phyloP scores from a whole-genome alignment of 2,113 vertebrate species.

The Rhabdornis inornatus region DNA sequence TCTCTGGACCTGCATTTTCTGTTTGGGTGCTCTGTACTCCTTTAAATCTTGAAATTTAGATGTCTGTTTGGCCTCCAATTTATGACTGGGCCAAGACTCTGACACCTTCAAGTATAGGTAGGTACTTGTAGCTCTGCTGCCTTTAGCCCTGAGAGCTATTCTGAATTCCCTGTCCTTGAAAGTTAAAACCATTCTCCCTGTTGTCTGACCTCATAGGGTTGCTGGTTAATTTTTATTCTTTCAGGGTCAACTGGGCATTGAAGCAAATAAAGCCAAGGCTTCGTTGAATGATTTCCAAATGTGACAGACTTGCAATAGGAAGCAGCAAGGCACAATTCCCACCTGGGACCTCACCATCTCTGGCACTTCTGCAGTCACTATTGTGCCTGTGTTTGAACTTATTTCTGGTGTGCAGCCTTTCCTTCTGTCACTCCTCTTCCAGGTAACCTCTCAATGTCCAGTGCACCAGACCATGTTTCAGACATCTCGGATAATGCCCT shows the following conservation, averaged over 20 bases:
- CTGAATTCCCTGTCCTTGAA: not conserved
- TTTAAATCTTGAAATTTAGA: too few relatives aligned
- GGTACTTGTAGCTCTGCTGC: not conserved
- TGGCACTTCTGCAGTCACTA: not conserved
- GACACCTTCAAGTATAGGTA: not conserved
- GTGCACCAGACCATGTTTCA: not conserved
- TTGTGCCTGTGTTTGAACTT: not conserved
- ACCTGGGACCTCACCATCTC: not conserved
- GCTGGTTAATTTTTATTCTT: not conserved
- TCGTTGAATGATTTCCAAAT: not conserved
- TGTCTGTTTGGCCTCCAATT: not conserved
- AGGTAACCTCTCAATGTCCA: not conserved
- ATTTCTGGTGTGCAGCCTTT: not conserved
- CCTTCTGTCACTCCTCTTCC: not conserved
- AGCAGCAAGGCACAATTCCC: not conserved
- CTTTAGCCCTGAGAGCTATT: not conserved
- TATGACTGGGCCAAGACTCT: not conserved
- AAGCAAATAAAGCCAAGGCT: not conserved
- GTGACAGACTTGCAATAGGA: not conserved
- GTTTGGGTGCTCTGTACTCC: not conserved
- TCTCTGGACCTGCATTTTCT: not conserved
- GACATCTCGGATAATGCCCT: not conserved
- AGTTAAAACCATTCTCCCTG: not conserved
- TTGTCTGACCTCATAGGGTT: not conserved
- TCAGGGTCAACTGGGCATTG: not conserved